Conservation (phyloP, 2,797 vertebrate genomes). For the Morelia viridis region DNA sequence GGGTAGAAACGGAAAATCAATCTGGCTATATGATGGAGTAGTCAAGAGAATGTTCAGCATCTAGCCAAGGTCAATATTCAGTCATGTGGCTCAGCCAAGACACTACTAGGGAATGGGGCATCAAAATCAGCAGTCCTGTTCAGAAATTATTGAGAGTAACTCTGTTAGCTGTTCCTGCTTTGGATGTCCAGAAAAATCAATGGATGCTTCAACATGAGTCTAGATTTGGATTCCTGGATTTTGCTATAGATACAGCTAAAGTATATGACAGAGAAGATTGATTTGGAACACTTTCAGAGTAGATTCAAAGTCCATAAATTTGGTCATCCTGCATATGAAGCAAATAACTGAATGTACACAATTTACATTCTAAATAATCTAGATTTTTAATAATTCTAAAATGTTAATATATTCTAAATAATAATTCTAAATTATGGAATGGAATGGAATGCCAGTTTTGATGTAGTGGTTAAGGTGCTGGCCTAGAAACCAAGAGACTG, state of each 20-base stretch:
- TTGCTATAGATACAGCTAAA: not conserved
- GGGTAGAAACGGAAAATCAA: not conserved
- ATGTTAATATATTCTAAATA: too few relatives aligned
- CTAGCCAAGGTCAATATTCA: not conserved
- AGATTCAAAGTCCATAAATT: not conserved
- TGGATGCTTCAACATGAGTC: not conserved
- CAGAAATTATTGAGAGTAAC: not conserved
- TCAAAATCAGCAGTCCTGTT: not conserved
- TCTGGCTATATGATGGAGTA: constrained; percentile 7
- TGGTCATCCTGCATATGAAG: not conserved
- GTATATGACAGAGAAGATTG: not conserved
- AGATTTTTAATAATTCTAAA: too few relatives aligned
- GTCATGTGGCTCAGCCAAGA: constrained; percentile 2
- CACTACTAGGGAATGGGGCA: not conserved
- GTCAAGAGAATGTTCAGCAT: not conserved
- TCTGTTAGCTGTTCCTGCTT: not conserved
- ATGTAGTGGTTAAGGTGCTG: too few relatives aligned
- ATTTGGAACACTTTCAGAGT: not conserved
- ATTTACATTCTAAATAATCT: not conserved
- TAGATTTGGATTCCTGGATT: not conserved
- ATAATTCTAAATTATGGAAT: not conserved
- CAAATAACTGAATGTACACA: not conserved
- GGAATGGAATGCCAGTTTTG: too few relatives aligned
- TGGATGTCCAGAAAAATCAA: not conserved
- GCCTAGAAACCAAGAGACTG: too few relatives aligned